Conservation (phyloP, 2,113 vertebrate species). For the Eubucco bourcierii region DNA sequence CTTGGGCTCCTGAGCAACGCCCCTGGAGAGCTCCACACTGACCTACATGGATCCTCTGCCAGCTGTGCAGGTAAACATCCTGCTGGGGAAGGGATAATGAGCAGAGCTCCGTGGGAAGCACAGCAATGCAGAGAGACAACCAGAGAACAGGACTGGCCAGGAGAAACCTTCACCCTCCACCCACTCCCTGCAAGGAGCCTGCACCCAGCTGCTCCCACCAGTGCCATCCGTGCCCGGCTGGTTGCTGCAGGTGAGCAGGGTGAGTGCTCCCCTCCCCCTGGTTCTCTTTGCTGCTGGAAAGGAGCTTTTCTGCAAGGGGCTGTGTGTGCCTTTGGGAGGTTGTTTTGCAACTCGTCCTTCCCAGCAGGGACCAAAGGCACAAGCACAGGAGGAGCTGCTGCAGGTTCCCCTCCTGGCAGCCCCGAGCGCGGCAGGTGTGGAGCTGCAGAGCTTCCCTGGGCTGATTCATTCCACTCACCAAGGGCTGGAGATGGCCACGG, state of each 20-base stretch:
- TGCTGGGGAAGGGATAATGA: neutral
- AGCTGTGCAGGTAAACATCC: constrained; percentile 17
- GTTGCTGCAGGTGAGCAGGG: neutral
- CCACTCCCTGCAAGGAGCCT: neutral
- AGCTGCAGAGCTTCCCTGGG: neutral
- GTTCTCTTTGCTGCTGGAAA: neutral
- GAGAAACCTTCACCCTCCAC: constrained; percentile 32
- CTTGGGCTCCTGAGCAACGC: neutral
- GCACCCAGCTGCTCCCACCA: neutral
- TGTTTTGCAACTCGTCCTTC: neutral
- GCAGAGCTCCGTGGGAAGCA: constrained; percentile 7
- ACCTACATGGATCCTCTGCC: constrained; percentile 9
- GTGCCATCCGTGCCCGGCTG: neutral
- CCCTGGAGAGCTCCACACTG: accelerated
- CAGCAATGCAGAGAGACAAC: neutral
- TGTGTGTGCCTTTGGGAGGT: neutral
- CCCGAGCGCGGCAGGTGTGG: neutral
- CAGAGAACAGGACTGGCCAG: constrained; percentile 46
- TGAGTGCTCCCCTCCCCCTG: neutral
- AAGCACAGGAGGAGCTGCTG: neutral
- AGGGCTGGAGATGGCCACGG: neutral
- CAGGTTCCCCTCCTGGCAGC: neutral
- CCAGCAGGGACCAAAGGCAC: neutral
- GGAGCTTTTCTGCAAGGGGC: neutral
- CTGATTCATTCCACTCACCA: neutral